Percentiles rank a stretch among this genome's conserved stretches.
phyloP scores from a whole-genome alignment of 2,888 invertebrate species.

The Cryptocephalus moraei region DNA sequence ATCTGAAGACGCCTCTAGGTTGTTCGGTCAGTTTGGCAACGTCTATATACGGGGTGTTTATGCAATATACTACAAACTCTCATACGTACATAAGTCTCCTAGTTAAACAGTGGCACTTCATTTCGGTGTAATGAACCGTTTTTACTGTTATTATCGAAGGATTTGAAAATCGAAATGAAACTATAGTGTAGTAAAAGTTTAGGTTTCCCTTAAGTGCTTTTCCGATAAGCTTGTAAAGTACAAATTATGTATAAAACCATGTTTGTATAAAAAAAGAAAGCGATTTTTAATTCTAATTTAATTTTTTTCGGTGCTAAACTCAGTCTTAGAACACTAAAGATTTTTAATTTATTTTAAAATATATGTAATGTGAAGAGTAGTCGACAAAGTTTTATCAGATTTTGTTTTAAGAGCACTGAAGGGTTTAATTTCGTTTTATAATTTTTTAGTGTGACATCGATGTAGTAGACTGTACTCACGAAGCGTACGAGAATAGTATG shows the following conservation, averaged over 20 bases:
- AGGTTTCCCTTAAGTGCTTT: slow-evolving; percentile 13
- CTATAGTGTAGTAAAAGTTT: neutral
- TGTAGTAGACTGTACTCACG: slow-evolving; percentile 12
- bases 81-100: too few relatives aligned
- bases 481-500: slow-evolving; percentile 13
- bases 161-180: slow-evolving; percentile 7
- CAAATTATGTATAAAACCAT: slow-evolving; percentile 13
- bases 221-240: slow-evolving; percentile 16
- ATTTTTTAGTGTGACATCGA: neutral
- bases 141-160: slow-evolving; percentile 3
- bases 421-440: too few relatives aligned
- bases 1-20: neutral
- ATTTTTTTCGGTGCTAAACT: slow-evolving; percentile 16
- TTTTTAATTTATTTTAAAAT: slow-evolving; percentile 4
- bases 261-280: slow-evolving; percentile 11
- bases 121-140: neutral
- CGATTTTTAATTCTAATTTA: slow-evolving; percentile 11
- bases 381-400: neutral
- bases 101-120: neutral
- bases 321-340: slow-evolving; percentile 11
- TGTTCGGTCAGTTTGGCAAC: neutral
- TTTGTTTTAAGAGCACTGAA: neutral
- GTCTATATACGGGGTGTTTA: slow-evolving; percentile 19
- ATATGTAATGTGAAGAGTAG: neutral
- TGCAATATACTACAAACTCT: slow-evolving; percentile 16